Evolutionary conservation across 2,113 vertebrate genomes (phyloP), one percentile per base, ranked within the genome.

Genomic region (Aegotheles bennettii): DNA sequence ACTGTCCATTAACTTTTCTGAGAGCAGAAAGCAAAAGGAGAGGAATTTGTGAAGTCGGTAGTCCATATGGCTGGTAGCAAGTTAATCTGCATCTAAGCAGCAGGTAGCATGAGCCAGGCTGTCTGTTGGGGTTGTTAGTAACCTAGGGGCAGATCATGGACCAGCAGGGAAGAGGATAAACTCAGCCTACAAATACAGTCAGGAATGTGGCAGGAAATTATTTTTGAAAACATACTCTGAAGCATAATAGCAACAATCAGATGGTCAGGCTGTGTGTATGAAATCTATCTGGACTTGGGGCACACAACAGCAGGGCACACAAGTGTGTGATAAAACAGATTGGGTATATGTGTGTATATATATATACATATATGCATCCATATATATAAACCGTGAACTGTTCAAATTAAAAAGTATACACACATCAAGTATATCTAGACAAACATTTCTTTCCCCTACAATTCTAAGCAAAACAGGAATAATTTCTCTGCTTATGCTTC

Each of bases 181-280:
- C 96, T 82, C 94, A 76, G 95, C 67, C 97, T 97, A 96, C 97
- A 98, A 98, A 98, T 98, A 97, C 98, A 98, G 98, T 95, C 95
- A 98, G 97, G 98, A 98, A 98, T 98, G 98, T 94, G 96, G 96
- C 97, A 98, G 98, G 98, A 98, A 98, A 98, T 98, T 97, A 98
- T 98, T 98, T 98, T 69, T 96, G 95, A 97, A 98, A 97, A 97
- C 96, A 96, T 96, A 93, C 85, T 97, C 95, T 89, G 94, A 94
- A 97, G 96, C 97, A 97, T 97, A 98, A 97, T 93, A 94, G 89
- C 95, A 83, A 94, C 70, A 84, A 97, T 98, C 96, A 98, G 93
- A 76, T 12, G 5, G 95, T 97, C 95, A 97, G 92, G 45, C 38
- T 4, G 0, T 19, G 83, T 86, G 71, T 82, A 89, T 64, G 94